Base-by-base conservation (phyloP, 1,140 invertebrate species). In the Chlorops oryzae region DNA sequence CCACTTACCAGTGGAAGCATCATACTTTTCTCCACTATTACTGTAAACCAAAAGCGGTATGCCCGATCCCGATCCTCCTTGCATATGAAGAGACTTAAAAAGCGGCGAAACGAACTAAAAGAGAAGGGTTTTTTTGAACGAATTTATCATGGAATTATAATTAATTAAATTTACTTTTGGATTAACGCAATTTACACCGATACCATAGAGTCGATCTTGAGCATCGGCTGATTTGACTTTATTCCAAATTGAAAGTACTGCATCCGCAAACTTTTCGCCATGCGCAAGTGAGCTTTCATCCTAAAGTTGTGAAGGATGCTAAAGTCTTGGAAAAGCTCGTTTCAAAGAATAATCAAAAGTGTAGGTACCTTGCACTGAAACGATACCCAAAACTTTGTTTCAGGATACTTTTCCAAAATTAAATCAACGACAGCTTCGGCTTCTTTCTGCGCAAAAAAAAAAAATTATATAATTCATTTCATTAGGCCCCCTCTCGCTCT, bases 181-280 rank as follows among this genome's bases (percentile, higher is more conserved):
- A 43, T 80, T 73, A 2, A 89, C 78, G 71, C 93, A 96, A 71
- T 96, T 96, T 0, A 92, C 80, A 2, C 92, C 93, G 40, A 95
- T 78, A 83, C 91, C 27, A 86, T 74, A 27, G 90, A 75, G 47
- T 0, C 55, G 52, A 1, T 52, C 23, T 68, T 89, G 83, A 15
- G 81, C 73, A 3, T 80, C 79, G 3, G 59, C 39, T 5, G 61
- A 57, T 78, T 80, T 21, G 67, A 88, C 70, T 82, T 86, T 50
- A 70, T 74, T 55, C 77, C 69, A 71, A 9, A 72, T 52, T 5
- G 59, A 54, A 5, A 58, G 54, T 3, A 62, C 74, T 0, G 68
- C 78, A 48, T 78, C 68, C 50, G 73, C 67, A 54, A 94, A 89
- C 47, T 75, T 76, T 59, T 91, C 89, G 5, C 90, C 90, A 65